Base-by-base conservation (phyloP, 2,113 vertebrate genomes). In the Colius striatus region DNA sequence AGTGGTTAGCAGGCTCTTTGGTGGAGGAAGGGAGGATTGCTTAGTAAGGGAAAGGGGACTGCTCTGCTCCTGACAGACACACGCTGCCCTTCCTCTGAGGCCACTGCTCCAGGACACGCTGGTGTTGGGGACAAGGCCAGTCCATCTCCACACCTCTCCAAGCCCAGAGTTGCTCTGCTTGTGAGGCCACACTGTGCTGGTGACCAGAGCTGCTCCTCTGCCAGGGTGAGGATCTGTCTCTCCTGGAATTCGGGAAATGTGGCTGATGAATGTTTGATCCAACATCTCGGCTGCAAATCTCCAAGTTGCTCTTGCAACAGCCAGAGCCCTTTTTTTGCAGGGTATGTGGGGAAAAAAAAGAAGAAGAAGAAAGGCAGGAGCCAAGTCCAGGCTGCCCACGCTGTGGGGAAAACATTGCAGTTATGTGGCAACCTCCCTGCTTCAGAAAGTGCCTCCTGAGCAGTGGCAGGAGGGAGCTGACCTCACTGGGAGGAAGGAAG, bases 21-120 rank as follows among this genome's bases (percentile, higher is more conserved):
- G 76, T 66, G 73, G 95, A 96, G 95, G 93, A 96, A 97, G 94
- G 94, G 90, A 97, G 91, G 83, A 93, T 72, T 92, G 92, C 95
- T 97, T 94, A 96, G 95, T 91, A 96, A 97, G 91, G 95, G 95
- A 92, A 97, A 96, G 96, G 88, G 95, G 76, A 92, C 32, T 1
- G 47, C 90, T 93, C 51, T 2, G 61, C 67, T 25, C 86, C 51
- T 43, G 9, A 90, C 90, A 20, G 36, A 84, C 88, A 45, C 76
- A 83, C 0, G 34, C n/a, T 96, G 87, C 90, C 95, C 95, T 96
- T 96, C 95, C 82, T 95, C 77, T 70, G 92, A 60, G 92, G 96
- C 88, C 89, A 87, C 71, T 14, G 22, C 96, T 90, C 8, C 32
- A n/a, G 72, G 58, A 62, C 73, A 58, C 2, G 1, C 72, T 41